Conservation (phyloP, 2,113 vertebrate genomes). For the Hyperopisus bebe region DNA sequence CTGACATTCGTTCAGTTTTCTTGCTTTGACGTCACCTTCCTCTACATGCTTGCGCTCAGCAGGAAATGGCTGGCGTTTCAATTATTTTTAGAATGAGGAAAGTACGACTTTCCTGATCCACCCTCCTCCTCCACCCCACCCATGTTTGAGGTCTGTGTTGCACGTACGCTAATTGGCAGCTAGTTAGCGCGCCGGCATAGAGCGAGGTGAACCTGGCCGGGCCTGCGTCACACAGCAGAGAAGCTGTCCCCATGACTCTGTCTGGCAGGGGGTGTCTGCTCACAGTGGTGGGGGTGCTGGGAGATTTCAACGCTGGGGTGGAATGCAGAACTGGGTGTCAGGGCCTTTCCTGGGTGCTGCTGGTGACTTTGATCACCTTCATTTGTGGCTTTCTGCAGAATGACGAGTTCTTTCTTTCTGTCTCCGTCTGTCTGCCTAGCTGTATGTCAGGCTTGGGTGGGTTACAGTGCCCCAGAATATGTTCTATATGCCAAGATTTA, state of each 20-base stretch:
- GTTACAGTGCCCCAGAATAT: not conserved
- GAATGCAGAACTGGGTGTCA: not conserved
- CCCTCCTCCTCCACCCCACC: not conserved
- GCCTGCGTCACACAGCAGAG: not conserved
- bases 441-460: not conserved
- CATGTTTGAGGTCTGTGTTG: not conserved
- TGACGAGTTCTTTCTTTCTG: not conserved
- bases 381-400: not conserved
- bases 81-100: slow-evolving; percentile 4
- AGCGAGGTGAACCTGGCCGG: not conserved
- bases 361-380: not conserved
- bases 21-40: not conserved
- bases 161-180: slow-evolving; percentile 4
- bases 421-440: not conserved
- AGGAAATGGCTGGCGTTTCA: not conserved
- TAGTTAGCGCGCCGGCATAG: not conserved
- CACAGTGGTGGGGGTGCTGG: not conserved
- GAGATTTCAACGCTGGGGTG: not conserved
- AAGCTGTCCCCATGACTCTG: not conserved
- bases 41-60: not conserved
- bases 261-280: not conserved
- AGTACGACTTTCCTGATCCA: not conserved
- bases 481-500: not conserved
- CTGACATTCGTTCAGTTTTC: not conserved
- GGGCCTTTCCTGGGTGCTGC: not conserved